These are phyloP conservation scores for Corbicula japonica DNA, from an alignment of 2,888 invertebrate genomes.

Conservation along the genomic window DNA sequence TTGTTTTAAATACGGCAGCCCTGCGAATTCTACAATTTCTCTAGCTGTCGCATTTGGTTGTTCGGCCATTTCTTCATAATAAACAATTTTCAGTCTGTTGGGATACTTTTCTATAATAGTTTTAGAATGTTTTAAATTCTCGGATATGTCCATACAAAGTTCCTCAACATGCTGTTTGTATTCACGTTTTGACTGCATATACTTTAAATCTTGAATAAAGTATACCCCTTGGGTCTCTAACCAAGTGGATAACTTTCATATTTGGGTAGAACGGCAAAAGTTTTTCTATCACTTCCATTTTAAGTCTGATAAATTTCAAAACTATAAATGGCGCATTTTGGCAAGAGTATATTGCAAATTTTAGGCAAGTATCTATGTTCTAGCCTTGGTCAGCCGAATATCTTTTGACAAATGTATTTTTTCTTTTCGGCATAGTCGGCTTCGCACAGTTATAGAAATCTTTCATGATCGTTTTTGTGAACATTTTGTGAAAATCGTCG, in stretches of 20 bases:
- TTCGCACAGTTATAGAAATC: too few relatives aligned
- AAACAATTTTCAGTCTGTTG: slow-evolving; percentile 4
- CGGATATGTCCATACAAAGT: background rate
- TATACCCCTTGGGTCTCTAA: slow-evolving; percentile 43
- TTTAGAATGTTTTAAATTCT: slow-evolving; percentile 11
- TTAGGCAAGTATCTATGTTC: background rate
- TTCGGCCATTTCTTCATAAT: slow-evolving; percentile 34
- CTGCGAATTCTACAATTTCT: slow-evolving; percentile 20
- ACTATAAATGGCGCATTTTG: slow-evolving; percentile 4
- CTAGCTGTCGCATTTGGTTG: background rate
- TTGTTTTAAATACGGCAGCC: slow-evolving; percentile 2
- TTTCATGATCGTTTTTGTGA: too few relatives aligned
- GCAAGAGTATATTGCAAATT: slow-evolving; percentile 1
- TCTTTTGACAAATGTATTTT: too few relatives aligned
- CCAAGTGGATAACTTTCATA: slow-evolving; percentile 36
- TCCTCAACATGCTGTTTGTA: background rate
- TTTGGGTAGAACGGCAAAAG: slow-evolving; percentile 35
- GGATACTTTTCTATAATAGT: slow-evolving; percentile 3
- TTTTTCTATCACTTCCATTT: background rate
- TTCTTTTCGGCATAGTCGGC: too few relatives aligned
- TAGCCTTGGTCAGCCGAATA: too few relatives aligned
- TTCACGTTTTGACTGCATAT: background rate
- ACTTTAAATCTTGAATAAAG: slow-evolving; percentile 21
- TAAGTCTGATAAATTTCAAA: slow-evolving; percentile 19
- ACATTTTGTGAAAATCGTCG: too few relatives aligned